These are phyloP conservation scores for Mamestra configurata DNA, from an alignment of 1,140 invertebrate genomes.

Conservation along the genomic window DNA sequence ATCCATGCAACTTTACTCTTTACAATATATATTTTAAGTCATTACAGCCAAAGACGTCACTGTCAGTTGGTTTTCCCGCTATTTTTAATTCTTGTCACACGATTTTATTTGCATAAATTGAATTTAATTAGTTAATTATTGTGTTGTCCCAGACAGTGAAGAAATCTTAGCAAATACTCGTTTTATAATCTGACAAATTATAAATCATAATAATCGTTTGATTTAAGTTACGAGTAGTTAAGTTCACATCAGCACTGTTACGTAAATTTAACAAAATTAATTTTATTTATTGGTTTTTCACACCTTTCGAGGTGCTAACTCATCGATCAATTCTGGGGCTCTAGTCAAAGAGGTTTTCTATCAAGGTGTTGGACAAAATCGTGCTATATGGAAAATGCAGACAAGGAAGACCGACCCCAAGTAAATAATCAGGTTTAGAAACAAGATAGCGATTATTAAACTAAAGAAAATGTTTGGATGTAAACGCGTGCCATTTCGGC, in stretches of 20 bases:
- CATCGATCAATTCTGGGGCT: too few relatives aligned
- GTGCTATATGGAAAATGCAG: too few relatives aligned
- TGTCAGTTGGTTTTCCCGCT: conserved; percentile 3
- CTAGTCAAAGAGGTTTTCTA: too few relatives aligned
- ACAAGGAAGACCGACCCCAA: too few relatives aligned
- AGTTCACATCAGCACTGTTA: neutral
- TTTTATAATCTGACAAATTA: neutral
- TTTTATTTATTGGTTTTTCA: neutral
- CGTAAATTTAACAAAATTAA: neutral
- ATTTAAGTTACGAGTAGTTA: too few relatives aligned
- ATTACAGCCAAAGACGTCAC: conserved; percentile 8
- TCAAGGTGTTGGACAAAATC: too few relatives aligned
- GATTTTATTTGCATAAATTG: neutral
- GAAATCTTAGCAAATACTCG: neutral
- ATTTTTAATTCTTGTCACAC: conserved; percentile 5
- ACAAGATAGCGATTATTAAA: too few relatives aligned
- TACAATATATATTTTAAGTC: neutral
- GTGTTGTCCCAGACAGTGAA: neutral
- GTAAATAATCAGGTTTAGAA: too few relatives aligned
- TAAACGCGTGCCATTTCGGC: too few relatives aligned
- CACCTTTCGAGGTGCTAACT: too few relatives aligned
- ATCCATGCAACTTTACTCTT: too few relatives aligned
- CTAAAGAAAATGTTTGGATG: too few relatives aligned
- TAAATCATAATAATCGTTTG: neutral
- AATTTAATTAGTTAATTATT: neutral